A percentile compares a stretch with the other conserved stretches of the same genome.
Conservation (phyloP, 2,888 invertebrate species). For the Cancer borealis region DNA sequence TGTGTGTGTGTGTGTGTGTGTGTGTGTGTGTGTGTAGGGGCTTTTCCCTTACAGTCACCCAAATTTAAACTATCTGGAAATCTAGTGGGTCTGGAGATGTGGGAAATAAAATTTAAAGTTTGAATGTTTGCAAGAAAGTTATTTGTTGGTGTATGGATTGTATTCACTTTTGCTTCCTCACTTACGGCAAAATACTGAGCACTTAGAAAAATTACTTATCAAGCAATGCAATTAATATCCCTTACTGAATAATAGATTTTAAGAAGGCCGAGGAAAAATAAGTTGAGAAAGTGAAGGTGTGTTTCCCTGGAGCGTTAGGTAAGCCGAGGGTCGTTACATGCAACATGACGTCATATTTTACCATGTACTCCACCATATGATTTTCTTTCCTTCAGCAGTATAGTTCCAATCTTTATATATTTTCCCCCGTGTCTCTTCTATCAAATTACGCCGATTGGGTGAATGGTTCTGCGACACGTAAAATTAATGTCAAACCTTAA, state of each 20-base stretch:
- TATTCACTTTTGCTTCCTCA: background rate
- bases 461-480: background rate
- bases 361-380: background rate
- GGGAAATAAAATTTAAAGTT: too few species aligned
- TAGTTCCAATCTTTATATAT: background rate
- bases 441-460: background rate
- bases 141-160: background rate
- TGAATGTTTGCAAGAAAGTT: too few species aligned
- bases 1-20: too few species aligned
- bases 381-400: background rate
- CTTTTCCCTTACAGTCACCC: too few species aligned
- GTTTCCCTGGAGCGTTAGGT: background rate
- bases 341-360: background rate
- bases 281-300: background rate
- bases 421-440: background rate
- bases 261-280: background rate
- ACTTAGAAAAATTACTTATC: background rate
- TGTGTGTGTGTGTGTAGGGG: too few species aligned
- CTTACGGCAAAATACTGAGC: background rate
- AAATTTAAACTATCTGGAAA: too few species aligned
- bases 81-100: too few species aligned
- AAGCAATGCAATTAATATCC: background rate
- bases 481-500: background rate
- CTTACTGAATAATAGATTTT: background rate
- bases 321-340: background rate